Evolutionary conservation across 53 echinoderm and acorn worm genomes (phyloP).

Genomic region (Glandiceps talaboti): DNA sequence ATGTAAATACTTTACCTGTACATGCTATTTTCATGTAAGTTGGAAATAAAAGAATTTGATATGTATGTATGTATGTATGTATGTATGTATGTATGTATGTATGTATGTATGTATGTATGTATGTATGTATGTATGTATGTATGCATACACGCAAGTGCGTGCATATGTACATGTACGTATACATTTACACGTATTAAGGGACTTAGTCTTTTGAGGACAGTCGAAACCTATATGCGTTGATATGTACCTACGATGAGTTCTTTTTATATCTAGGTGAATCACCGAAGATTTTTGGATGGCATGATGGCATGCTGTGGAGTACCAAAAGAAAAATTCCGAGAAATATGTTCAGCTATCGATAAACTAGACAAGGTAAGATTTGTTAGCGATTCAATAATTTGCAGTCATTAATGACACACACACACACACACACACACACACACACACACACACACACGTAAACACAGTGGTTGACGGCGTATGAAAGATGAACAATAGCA

Average conservation of each 20-base stretch:
- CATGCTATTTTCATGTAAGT: too few species aligned
- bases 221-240: too few species aligned
- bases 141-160: not conserved
- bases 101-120: not conserved
- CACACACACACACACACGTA: too few species aligned
- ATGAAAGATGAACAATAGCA: too few species aligned
- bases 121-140: not conserved
- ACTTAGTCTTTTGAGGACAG: too few species aligned
- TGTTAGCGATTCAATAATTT: not conserved
- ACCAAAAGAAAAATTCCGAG: conserved; percentile 89
- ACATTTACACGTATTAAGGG: not conserved
- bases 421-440: too few species aligned
- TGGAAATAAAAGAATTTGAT: too few species aligned
- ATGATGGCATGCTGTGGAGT: conserved; percentile 95
- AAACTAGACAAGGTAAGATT: conserved; percentile 86
- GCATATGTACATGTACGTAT: not conserved
- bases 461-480: too few species aligned
- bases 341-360: conserved; percentile 87
- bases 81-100: not conserved
- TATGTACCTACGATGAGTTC: too few species aligned
- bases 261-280: conserved; percentile 87
- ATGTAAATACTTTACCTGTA: too few species aligned
- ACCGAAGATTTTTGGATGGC: conserved; percentile 78
- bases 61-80: not conserved
- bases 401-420: too few species aligned